Evolutionary conservation across 2,113 vertebrate species (phyloP), one percentile per base, ranked within the genome.

Genomic region (Lepisosteus oculatus): DNA sequence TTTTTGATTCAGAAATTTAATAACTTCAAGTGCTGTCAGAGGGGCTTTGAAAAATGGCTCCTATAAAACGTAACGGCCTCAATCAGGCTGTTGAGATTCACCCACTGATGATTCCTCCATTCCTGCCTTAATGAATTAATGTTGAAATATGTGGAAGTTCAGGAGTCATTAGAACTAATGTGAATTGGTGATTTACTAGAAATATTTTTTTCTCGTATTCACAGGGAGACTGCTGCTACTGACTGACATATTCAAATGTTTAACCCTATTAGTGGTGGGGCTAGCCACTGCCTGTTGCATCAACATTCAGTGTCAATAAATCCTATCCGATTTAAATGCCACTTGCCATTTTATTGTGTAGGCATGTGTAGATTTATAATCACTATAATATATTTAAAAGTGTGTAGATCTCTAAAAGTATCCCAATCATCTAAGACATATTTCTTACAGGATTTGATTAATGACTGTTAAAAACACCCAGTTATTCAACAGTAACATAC

Each of bases 31-130:
- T 94, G 94, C 96, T 97, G 97, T 98, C 96, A 95, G 90, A 92
- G 91, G 89, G 81, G 90, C 94, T 92, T 95, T 99, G 94, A 98
- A 95, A 96, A 96, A 96, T 95, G 89, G 94, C 92, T 90, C 93
- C 96, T 94, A 96, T 98, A 96, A 97, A 97, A 95, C 90, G 94
- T 95, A 96, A 97, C 94, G 90, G 95, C 94, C 95, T 95, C 95
- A 95, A 96, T 98, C 95, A 97, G 94, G 93, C 89, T 90, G 92
- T 90, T 91, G 93, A 95, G 94, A 95, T 95, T 95, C 86, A 90
- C 85, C 87, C 89, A 86, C 86, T 75, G 90, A 90, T 89, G 88
- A 91, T 83, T 87, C 90, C 79, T 86, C 92, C 88, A 90, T 94
- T 93, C 90, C 91, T 88, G 88, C 91, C 90, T 91, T 95, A 95